Base-by-base conservation (phyloP, 1,140 invertebrate genomes). In the Liolophura sinensis region DNA sequence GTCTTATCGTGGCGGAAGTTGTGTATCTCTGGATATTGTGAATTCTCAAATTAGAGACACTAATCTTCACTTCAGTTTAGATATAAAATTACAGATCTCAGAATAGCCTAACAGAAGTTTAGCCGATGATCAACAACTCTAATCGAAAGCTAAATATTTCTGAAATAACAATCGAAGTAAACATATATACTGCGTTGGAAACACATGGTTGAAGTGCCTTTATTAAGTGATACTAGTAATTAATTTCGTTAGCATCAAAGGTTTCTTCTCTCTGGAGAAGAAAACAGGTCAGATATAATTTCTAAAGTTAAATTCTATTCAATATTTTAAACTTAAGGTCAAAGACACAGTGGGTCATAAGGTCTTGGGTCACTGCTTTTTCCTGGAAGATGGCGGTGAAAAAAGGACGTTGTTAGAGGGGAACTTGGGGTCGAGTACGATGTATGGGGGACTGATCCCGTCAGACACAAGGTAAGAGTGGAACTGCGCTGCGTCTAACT, bases 301-400 rank as follows among this genome's bases (percentile, higher is more conserved):
- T 54, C 3, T 12, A 54, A 15, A 1, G 31, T 40, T 46, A 14
- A 20, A 48, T 12, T 14, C 25, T 40, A 40, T 9, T 40, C 9
- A 40, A 40, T 40, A 40, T 46, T 16, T 27, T 64, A 14, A 22
- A 15, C 16, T 47, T 22, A 40, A 76, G 74, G 68, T 76, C 15
- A 57, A 59, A 22, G 57, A 76, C n/a, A 77, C 74, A 58, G 69
- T 79, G 18, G 74, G 72, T 48, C 78, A 73, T 56, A 59, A 72
- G 15, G 61, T 62, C 22, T 56, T 73, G 7, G 78, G 78, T 20
- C 78, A 80, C 56, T 73, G 75, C 11, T 79, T 72, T 51, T 80
- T 76, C 65, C 47, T 80, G 11, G 78, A 79, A 63, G 78, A 80
- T 64, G 75, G 77, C 11, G 72, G 66, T 4, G 78, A 80, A 63